Percentiles rank a stretch among this genome's conserved stretches.
phyloP scores from a whole-genome alignment of 1,140 invertebrate genomes.

The Ceratitis capitata region DNA sequence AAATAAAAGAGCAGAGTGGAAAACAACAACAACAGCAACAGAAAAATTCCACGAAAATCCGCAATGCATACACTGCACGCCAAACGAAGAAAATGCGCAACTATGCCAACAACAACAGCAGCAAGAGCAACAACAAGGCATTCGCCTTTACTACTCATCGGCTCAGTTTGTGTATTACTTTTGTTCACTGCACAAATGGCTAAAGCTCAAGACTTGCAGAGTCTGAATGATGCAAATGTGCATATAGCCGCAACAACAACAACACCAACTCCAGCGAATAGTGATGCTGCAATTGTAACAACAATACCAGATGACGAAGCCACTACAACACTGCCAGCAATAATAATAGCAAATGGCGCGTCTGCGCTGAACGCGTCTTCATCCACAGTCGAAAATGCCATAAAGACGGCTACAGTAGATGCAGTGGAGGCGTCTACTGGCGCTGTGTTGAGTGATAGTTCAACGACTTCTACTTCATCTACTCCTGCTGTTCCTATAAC shows the following conservation, averaged over 20 bases:
- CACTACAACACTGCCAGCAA: conserved; percentile 1
- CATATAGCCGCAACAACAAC: neutral
- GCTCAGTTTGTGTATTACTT: conserved; percentile 42
- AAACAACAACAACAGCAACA: neutral
- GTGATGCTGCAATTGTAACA: conserved; percentile 21
- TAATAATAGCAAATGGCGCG: neutral
- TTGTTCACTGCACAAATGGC: conserved; percentile 39
- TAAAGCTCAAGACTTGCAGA: neutral
- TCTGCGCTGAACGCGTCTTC: neutral
- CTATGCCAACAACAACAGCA: conserved; percentile 20
- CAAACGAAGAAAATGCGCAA: conserved; percentile 41
- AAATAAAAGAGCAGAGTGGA: no score
- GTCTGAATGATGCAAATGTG: conserved; percentile 38
- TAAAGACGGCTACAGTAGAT: neutral
- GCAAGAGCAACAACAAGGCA: neutral
- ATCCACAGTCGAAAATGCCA: neutral
- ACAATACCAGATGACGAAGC: neutral
- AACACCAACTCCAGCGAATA: neutral
- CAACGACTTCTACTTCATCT: conserved; percentile 34
- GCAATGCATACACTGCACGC: conserved; percentile 6
- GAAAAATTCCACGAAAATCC: conserved; percentile 29
- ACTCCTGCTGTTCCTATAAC: conserved; percentile 20
- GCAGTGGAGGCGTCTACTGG: neutral
- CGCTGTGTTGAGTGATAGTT: conserved; percentile 12
- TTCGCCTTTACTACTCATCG: conserved; percentile 22